A percentile compares a stretch with the other conserved stretches of the same genome.
phyloP scores from a whole-genome alignment of 2,113 vertebrate genomes.

The Sorex fumeus region DNA sequence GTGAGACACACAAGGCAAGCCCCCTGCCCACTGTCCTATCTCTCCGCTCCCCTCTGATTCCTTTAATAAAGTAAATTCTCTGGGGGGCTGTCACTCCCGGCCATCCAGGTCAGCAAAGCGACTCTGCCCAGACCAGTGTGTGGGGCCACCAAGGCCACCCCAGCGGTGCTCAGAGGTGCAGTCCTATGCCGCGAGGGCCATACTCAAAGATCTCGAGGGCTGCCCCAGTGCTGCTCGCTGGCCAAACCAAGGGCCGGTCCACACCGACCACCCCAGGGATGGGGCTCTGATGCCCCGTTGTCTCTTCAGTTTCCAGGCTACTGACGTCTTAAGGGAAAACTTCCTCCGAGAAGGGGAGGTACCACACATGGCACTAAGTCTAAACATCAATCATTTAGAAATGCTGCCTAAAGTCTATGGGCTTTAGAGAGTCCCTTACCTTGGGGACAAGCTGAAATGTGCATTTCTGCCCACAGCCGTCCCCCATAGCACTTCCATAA shows the following conservation, averaged over 20 bases:
- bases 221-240: too few species aligned
- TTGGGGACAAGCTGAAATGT: not conserved
- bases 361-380: not conserved
- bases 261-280: too few species aligned
- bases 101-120: too few species aligned
- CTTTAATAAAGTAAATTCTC: not conserved
- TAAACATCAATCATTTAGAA: conserved; percentile 51
- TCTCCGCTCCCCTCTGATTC: too few species aligned
- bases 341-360: conserved; percentile 9
- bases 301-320: too few species aligned
- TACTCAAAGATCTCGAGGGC: too few species aligned
- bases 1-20: not conserved
- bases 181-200: too few species aligned
- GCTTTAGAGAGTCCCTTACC: not conserved
- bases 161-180: too few species aligned
- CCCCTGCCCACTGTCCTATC: not conserved
- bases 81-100: not conserved
- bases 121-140: too few species aligned
- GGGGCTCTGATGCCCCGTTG: too few species aligned
- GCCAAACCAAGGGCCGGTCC: too few species aligned
- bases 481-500: not conserved
- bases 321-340: not conserved
- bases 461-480: not conserved
- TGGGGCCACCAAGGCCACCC: too few species aligned
- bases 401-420: not conserved